phyloP scores from a whole-genome alignment of 2,888 invertebrate genomes.

The Agrochola macilenta region DNA sequence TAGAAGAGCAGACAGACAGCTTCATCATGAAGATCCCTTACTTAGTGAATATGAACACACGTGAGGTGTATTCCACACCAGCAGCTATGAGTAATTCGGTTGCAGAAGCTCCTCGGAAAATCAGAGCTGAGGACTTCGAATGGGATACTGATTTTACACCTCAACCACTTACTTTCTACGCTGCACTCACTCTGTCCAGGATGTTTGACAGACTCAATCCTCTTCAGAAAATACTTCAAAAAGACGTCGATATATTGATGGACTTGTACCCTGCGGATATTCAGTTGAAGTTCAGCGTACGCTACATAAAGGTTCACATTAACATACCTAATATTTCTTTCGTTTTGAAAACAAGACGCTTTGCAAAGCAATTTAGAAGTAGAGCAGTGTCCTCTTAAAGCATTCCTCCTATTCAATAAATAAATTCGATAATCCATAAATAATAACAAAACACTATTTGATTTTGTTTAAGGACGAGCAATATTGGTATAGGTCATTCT shows the following conservation, averaged over 20 bases:
- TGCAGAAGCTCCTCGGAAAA: slow-evolving; percentile 78
- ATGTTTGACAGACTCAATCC: slow-evolving; percentile 88
- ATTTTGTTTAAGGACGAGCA: slow-evolving; percentile 88
- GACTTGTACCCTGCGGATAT: slow-evolving; percentile 91
- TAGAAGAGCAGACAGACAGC: slow-evolving; percentile 19
- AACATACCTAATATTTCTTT: background rate
- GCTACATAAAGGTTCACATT: slow-evolving; percentile 84
- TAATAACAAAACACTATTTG: background rate
- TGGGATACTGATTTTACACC: slow-evolving; percentile 86
- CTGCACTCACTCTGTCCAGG: slow-evolving; percentile 79
- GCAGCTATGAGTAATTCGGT: slow-evolving; percentile 73
- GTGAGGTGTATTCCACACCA: slow-evolving; percentile 79
- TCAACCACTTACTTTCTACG: slow-evolving; percentile 82
- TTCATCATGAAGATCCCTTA: slow-evolving; percentile 86
- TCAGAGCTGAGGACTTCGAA: slow-evolving; percentile 85
- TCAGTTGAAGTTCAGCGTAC: slow-evolving; percentile 90
- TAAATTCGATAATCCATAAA: background rate
- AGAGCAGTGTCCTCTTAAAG: background rate
- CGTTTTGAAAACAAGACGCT: background rate
- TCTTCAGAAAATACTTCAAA: slow-evolving; percentile 89
- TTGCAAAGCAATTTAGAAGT: background rate
- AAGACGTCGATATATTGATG: slow-evolving; percentile 90
- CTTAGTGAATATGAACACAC: slow-evolving; percentile 79
- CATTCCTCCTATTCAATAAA: background rate
- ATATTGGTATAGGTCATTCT: slow-evolving; percentile 91